Evolutionary conservation across 2,888 invertebrate species (phyloP).

Genomic region (Apamea crenata): DNA sequence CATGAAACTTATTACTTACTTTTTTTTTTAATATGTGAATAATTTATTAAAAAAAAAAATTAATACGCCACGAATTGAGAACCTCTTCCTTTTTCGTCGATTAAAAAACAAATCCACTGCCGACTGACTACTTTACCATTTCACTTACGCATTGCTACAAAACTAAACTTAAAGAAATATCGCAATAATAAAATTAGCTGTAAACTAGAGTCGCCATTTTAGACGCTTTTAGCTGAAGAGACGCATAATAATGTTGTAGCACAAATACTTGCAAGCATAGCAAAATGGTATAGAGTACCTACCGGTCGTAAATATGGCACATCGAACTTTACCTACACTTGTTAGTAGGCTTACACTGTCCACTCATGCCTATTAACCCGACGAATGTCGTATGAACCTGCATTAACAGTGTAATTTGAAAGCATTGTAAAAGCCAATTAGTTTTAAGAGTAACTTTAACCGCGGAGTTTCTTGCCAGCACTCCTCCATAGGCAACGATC

Average conservation of each 20-base stretch:
- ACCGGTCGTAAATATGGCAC: not conserved
- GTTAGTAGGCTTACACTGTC: not conserved
- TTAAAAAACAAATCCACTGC: not conserved
- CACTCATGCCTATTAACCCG: too few relatives aligned
- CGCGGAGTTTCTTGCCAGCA: not conserved
- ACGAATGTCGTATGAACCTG: too few relatives aligned
- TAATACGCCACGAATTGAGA: too few relatives aligned
- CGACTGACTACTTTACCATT: not conserved
- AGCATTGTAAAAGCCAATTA: not conserved
- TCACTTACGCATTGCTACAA: slow-evolving; percentile 32
- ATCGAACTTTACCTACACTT: not conserved
- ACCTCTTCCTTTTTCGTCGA: too few relatives aligned
- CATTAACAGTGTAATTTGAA: not conserved
- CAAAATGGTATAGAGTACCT: slow-evolving; percentile 2
- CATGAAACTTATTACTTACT: too few relatives aligned
- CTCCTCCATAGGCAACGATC: not conserved
- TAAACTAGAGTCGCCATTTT: slow-evolving; percentile 51
- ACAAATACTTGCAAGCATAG: slow-evolving; percentile 61
- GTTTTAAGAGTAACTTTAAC: not conserved
- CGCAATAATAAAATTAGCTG: slow-evolving; percentile 57
- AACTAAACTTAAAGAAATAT: slow-evolving; percentile 9
- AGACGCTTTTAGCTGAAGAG: slow-evolving; percentile 59
- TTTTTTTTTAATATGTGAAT: not conserved
- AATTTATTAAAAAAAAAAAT: not conserved
- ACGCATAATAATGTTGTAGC: slow-evolving; percentile 66